These are phyloP conservation scores for Stegostoma tigrinum DNA, from an alignment of 2,113 vertebrate species.

Conservation along the genomic window DNA sequence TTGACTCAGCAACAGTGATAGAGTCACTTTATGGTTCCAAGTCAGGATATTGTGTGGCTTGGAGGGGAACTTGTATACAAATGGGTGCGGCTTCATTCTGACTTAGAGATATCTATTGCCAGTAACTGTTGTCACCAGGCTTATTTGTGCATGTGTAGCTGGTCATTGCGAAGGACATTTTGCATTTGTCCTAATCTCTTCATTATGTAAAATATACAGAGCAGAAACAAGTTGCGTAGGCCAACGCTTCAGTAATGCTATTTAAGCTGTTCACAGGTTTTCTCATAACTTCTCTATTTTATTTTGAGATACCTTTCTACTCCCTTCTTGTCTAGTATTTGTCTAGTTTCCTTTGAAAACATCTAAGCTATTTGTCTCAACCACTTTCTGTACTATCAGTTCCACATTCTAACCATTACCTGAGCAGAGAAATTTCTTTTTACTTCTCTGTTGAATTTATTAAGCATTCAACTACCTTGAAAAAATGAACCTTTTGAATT, in stretches of 20 bases:
- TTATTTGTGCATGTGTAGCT: too few relatives aligned
- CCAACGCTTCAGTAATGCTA: background rate
- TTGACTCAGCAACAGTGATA: too few relatives aligned
- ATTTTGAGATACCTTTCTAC: background rate
- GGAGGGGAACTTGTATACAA: too few relatives aligned
- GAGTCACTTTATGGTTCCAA: too few relatives aligned
- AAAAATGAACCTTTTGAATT: background rate
- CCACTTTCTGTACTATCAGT: background rate
- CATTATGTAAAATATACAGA: background rate
- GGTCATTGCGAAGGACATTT: too few relatives aligned
- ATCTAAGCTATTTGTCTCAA: background rate
- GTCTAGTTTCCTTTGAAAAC: background rate
- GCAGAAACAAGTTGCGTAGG: too few relatives aligned
- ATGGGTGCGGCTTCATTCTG: too few relatives aligned
- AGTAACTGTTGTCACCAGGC: too few relatives aligned
- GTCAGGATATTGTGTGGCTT: too few relatives aligned
- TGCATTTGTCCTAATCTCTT: background rate
- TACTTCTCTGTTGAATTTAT: background rate
- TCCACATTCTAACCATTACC: background rate
- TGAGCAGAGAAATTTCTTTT: background rate
- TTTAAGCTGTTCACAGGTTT: background rate
- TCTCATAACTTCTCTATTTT: background rate
- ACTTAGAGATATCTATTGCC: too few relatives aligned
- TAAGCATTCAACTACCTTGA: background rate
- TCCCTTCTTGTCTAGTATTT: background rate